phyloP scores from a whole-genome alignment of 2,113 vertebrate genomes.

The Scalopus aquaticus region DNA sequence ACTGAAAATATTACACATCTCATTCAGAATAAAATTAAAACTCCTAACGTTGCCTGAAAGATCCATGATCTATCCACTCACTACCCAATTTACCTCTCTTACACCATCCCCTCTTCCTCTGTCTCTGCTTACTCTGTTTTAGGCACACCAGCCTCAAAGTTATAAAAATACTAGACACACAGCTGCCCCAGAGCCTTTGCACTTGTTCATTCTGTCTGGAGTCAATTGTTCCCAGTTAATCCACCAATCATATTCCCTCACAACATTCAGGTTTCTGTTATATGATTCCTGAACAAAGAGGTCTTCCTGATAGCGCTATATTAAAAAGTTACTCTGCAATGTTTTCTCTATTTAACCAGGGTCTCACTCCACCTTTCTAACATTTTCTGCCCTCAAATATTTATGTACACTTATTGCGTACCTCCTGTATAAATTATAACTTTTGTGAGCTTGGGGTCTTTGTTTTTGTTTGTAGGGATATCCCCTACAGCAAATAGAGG shows the following conservation, averaged over 20 bases:
- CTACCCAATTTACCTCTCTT: background rate
- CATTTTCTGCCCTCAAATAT: background rate
- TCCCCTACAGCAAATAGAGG: background rate
- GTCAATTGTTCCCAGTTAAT: background rate
- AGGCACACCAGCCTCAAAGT: background rate
- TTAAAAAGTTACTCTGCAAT: background rate
- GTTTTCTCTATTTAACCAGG: background rate
- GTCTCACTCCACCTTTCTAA: background rate
- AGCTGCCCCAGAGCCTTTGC: background rate
- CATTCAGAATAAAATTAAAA: background rate
- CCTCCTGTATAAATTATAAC: background rate
- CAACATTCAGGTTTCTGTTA: background rate
- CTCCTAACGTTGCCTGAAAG: background rate
- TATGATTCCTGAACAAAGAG: background rate
- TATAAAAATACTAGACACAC: background rate
- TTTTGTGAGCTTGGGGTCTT: background rate
- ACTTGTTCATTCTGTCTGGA: background rate
- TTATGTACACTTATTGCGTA: background rate
- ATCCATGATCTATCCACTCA: background rate
- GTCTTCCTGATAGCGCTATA: background rate
- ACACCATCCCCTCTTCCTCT: background rate
- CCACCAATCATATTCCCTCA: background rate
- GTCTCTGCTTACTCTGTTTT: background rate
- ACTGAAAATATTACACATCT: background rate
- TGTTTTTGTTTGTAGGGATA: background rate